A percentile compares a stretch with the other conserved stretches of the same genome.
phyloP scores from a whole-genome alignment of 2,113 vertebrate species.

The Mesocricetus auratus region DNA sequence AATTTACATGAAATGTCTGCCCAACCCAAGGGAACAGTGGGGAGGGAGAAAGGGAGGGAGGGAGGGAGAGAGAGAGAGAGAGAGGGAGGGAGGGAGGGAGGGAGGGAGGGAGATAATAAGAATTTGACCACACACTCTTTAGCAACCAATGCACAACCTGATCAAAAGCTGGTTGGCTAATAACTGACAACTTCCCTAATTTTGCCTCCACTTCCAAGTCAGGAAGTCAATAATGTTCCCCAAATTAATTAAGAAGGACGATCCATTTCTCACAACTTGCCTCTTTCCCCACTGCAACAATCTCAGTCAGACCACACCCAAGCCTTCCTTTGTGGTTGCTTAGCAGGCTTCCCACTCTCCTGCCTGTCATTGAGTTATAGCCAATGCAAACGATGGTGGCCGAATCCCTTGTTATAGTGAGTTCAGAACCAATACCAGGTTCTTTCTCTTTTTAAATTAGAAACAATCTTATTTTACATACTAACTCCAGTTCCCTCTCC shows the following conservation, averaged over 20 bases:
- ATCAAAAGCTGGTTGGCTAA: not conserved
- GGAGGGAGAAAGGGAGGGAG: not conserved
- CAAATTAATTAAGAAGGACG: not conserved
- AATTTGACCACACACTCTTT: not conserved
- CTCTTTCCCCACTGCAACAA: not conserved
- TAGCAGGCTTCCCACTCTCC: not conserved
- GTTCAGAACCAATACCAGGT: not conserved
- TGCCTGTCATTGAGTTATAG: not conserved
- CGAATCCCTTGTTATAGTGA: not conserved
- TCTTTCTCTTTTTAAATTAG: not conserved
- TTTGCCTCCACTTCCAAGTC: not conserved
- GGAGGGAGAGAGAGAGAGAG: not conserved
- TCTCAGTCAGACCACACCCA: not conserved
- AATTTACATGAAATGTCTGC: not conserved
- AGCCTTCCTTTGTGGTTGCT: not conserved
- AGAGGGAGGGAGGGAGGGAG: not conserved
- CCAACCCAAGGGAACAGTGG: not conserved
- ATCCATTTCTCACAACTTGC: not conserved
- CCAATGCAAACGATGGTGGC: not conserved
- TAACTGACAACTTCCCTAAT: not conserved
- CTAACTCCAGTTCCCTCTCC: too few relatives aligned
- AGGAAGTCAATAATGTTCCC: not conserved
- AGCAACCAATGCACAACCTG: not conserved
- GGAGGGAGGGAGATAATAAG: not conserved
- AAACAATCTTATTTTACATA: too few relatives aligned